Evolutionary conservation across 2,797 vertebrate genomes (phyloP), one percentile per base, ranked within the genome.

Genomic region (Ctenosaura bakeri): DNA sequence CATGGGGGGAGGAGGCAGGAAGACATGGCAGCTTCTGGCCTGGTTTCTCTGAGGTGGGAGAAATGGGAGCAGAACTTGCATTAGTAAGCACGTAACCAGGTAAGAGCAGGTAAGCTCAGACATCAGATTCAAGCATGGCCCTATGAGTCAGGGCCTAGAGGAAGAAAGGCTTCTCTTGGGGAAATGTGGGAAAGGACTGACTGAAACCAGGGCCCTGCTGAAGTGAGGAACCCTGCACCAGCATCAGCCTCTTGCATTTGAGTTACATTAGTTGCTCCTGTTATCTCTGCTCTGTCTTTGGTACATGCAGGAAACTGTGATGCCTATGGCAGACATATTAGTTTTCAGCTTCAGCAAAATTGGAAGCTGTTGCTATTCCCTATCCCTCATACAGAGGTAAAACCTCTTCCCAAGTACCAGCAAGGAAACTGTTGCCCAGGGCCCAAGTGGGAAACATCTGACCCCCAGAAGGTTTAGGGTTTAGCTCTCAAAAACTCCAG

Each of bases 1-100:
- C 74, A 78, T 66, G 22, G 94, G 76, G 92, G n/a, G 69, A 90
- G 46, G 66, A 89, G 81, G 90, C 92, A 84, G 46, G 77, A 26
- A 42, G 76, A 18, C 38, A 71, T 29, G n/a, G 69, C 38, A 32
- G n/a, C 54, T 83, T 89, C 85, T 66, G 74, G 76, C 24, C 29
- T 35, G 56, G 87, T 64, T 52, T 35, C 46, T 52, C 90, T 79
- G 20, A 56, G 24, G 56, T 29, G 52, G 52, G 62, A 85, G 29
- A 87, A 83, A 88, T 8, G 69, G n/a, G 7, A 85, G 50, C 73
- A 79, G 29, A 69, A 62, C 42, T 46, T 32, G 56, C 4, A 66
- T 85, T 79, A 79, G 74, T 6, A 84, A 4, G 73, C 24, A 22
- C 6, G 6, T 0, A 13, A 1, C 22, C 20, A 38, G 42, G 26